Evolutionary conservation across 2,797 vertebrate species (phyloP).

Genomic region (Onychomys leucogaster): DNA sequence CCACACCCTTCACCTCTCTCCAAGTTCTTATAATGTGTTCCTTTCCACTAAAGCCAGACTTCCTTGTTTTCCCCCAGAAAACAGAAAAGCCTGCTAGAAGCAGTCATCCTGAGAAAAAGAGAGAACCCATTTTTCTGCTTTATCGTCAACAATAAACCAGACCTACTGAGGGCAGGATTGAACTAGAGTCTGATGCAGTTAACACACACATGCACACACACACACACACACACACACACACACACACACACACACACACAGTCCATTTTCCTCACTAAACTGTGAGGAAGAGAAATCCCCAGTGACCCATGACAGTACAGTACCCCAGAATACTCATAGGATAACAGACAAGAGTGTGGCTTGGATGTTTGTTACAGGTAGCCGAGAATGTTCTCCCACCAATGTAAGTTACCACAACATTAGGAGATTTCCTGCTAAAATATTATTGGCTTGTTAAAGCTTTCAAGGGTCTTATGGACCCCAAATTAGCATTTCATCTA

Average conservation of each 20-base stretch:
- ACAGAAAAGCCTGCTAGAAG: neutral
- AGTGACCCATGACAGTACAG: conserved; percentile 73
- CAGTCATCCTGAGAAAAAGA: neutral
- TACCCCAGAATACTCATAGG: conserved; percentile 69
- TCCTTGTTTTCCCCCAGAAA: neutral
- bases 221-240: neutral
- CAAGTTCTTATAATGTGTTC: neutral
- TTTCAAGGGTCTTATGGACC: conserved; percentile 54
- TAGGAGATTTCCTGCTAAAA: conserved; percentile 75
- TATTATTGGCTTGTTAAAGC: conserved; percentile 74
- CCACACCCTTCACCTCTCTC: neutral
- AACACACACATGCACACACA: neutral
- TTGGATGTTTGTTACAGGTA: neutral
- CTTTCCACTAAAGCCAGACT: neutral
- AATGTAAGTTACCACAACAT: conserved; percentile 62
- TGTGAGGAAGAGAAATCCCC: conserved; percentile 73
- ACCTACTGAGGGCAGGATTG: conserved; percentile 43
- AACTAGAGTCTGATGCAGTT: conserved; percentile 78
- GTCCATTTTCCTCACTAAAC: conserved; percentile 50
- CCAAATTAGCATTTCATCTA: conserved; percentile 70
- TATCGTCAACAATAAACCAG: conserved; percentile 63
- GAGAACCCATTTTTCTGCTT: neutral
- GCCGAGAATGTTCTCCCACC: conserved; percentile 55
- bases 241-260: neutral
- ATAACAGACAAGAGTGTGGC: conserved; percentile 45